Evolutionary conservation across 2,113 vertebrate species (phyloP).

Genomic region (Gorsachius goisagi): DNA sequence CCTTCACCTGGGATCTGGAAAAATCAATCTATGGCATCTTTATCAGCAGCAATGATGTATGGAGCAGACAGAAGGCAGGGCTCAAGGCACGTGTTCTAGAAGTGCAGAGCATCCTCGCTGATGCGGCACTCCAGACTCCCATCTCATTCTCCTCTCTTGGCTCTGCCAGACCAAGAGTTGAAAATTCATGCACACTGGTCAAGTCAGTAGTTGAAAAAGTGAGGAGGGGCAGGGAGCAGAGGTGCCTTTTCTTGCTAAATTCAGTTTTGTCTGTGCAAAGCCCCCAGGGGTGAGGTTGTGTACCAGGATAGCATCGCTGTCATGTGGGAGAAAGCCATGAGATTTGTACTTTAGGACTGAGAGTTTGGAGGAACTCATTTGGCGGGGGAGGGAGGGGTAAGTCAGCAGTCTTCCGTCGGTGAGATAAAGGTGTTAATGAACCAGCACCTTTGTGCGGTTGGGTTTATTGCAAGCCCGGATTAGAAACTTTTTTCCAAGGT

Average conservation of each 20-base stretch:
- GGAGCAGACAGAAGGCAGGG: background rate
- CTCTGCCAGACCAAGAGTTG: background rate
- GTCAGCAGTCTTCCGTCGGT: background rate
- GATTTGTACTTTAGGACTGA: background rate
- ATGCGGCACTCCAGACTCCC: background rate
- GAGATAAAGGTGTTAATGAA: constrained; percentile 18
- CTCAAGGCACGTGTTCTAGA: background rate
- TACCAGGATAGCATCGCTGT: background rate
- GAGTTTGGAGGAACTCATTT: background rate
- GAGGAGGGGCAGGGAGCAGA: background rate
- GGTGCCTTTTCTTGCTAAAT: background rate
- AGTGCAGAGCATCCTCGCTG: background rate
- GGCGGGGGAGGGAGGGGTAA: background rate
- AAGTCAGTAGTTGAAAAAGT: background rate
- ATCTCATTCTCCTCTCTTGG: background rate
- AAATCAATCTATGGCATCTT: background rate
- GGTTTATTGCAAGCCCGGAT: background rate
- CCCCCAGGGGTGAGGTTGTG: background rate
- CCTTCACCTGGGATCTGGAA: constrained; percentile 9
- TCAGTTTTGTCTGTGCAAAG: background rate
- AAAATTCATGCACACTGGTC: background rate
- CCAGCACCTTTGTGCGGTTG: background rate
- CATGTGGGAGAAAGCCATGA: background rate
- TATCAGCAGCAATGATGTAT: background rate
- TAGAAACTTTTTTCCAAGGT: background rate